phyloP scores from a whole-genome alignment of 2,113 vertebrate genomes.

The Kryptolebias marmoratus region DNA sequence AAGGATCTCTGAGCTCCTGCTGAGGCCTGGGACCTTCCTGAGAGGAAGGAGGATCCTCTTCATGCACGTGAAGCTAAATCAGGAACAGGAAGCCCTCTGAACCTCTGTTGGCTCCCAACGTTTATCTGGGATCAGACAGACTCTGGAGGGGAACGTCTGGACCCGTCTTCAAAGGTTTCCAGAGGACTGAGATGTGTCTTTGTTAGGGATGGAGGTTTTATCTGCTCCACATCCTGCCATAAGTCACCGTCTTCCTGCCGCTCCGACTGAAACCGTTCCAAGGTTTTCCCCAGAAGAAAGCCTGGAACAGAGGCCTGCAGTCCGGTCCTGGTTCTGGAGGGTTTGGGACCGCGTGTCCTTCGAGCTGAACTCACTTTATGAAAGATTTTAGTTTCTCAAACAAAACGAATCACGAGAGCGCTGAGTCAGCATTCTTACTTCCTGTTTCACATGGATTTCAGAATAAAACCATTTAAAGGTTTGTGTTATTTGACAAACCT shows the following conservation, averaged over 20 bases:
- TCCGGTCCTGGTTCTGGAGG: too few relatives aligned
- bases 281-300: not conserved
- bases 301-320: too few relatives aligned
- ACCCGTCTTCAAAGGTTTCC: not conserved
- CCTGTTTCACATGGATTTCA: too few relatives aligned
- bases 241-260: constrained; percentile 5
- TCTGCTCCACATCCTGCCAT: constrained; percentile 3
- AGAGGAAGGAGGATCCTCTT: too few relatives aligned
- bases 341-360: too few relatives aligned
- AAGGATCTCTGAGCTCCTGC: not conserved
- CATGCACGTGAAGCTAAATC: not conserved
- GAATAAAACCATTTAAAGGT: too few relatives aligned
- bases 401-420: too few relatives aligned
- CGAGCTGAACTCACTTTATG: too few relatives aligned
- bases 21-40: not conserved
- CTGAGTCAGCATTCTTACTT: too few relatives aligned
- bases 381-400: too few relatives aligned
- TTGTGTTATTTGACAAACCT: too few relatives aligned
- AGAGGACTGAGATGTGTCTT: not conserved
- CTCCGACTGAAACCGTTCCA: constrained; percentile 5
- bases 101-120: not conserved
- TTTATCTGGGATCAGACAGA: not conserved
- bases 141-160: not conserved
- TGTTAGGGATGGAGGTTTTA: not conserved
- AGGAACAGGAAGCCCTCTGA: not conserved